Conservation (phyloP, 2,888 invertebrate genomes). For the Cylloceria caligata region DNA sequence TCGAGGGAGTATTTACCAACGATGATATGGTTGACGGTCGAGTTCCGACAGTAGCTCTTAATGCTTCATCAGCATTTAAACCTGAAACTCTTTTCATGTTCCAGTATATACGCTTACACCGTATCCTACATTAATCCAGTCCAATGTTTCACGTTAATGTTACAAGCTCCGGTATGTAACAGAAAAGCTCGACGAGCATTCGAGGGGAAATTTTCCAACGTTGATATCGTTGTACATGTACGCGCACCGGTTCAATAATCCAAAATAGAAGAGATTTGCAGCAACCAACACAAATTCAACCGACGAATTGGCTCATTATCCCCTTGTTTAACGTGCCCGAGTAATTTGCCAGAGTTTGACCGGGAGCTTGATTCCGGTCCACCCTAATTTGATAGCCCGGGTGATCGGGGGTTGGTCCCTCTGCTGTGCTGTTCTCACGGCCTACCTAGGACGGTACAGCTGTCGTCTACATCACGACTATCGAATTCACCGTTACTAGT, state of each 20-base stretch:
- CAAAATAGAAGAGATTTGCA: conserved; percentile 16
- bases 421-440: neutral
- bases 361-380: conserved; percentile 77
- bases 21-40: no score
- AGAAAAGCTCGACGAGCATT: neutral
- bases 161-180: neutral
- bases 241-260: neutral
- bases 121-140: neutral
- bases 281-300: conserved; percentile 43
- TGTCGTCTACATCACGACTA: conserved; percentile 49
- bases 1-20: no score
- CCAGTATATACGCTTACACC: neutral
- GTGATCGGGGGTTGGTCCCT: conserved; percentile 32
- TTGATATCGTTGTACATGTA: neutral
- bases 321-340: conserved; percentile 60
- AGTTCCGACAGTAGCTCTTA: no score
- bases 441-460: conserved; percentile 30
- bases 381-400: conserved; percentile 75
- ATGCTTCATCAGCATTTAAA: neutral
- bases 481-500: conserved; percentile 20
- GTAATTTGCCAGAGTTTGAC: conserved; percentile 75
- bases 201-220: neutral
- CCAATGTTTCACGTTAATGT: neutral
- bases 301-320: conserved; percentile 70
- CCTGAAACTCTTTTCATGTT: neutral